Evolutionary conservation across 2,888 invertebrate species (phyloP).

Genomic region (Parapristionchus giblindavisi): DNA sequence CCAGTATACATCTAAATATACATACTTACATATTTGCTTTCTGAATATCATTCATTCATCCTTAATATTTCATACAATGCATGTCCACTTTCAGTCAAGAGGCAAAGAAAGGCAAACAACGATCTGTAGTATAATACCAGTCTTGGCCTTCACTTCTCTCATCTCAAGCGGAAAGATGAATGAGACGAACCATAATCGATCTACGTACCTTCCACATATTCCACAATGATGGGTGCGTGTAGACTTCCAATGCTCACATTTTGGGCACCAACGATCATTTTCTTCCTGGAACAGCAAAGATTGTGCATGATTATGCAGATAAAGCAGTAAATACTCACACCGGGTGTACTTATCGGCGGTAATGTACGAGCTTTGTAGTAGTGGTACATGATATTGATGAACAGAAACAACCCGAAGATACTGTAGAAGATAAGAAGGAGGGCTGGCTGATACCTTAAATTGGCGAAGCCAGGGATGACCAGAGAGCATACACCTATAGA

Average conservation of each 20-base stretch:
- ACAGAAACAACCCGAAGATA: conserved; percentile 46
- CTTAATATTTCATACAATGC: background rate
- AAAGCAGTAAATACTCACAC: conserved; percentile 46
- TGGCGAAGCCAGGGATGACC: background rate
- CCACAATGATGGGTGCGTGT: conserved; percentile 54
- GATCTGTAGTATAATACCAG: background rate
- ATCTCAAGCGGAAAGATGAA: background rate
- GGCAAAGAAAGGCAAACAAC: background rate
- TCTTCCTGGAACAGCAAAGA: conserved; percentile 52
- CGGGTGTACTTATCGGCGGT: conserved; percentile 48
- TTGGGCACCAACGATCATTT: conserved; percentile 50
- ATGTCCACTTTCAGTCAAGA: background rate
- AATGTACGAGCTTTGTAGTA: conserved; percentile 55
- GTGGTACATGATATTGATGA: conserved; percentile 54
- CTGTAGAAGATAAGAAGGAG: conserved; percentile 42
- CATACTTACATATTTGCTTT: background rate
- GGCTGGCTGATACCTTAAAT: conserved; percentile 53
- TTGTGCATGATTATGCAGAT: no score
- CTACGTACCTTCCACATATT: conserved; percentile 47
- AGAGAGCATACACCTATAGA: no score
- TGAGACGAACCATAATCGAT: background rate
- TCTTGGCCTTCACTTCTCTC: no score
- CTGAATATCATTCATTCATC: background rate
- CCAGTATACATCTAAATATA: conserved; percentile 49
- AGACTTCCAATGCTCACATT: conserved; percentile 54